These are phyloP conservation scores for Bimastos eiseni DNA, from an alignment of 2,888 invertebrate genomes.

Conservation along the genomic window DNA sequence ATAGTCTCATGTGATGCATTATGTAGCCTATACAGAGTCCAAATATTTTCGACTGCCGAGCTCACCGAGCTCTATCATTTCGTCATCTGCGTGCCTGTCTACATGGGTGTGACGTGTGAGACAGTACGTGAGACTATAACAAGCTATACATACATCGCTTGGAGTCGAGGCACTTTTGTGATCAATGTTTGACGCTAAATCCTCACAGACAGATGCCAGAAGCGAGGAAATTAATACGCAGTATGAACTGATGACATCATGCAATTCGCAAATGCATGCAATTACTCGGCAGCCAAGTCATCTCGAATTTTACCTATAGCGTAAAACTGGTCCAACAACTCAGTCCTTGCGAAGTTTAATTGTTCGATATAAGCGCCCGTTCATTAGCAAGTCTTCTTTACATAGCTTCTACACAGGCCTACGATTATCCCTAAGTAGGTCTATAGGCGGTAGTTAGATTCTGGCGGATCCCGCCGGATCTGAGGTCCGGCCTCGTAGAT, in stretches of 20 bases:
- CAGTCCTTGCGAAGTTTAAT: background rate
- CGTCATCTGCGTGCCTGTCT: background rate
- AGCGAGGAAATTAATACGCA: background rate
- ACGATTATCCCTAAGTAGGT: background rate
- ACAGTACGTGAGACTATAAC: too few relatives aligned
- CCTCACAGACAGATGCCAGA: background rate
- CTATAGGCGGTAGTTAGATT: too few relatives aligned
- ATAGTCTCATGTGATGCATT: too few relatives aligned
- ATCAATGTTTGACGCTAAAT: background rate
- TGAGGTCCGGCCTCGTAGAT: too few relatives aligned
- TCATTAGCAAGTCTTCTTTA: background rate
- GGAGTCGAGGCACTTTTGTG: too few relatives aligned
- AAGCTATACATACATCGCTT: too few relatives aligned
- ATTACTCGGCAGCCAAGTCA: background rate
- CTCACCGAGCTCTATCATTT: background rate
- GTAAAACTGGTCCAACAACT: background rate
- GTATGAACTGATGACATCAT: background rate
- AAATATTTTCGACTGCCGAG: background rate
- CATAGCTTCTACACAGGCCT: background rate
- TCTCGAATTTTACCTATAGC: background rate
- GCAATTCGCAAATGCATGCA: background rate
- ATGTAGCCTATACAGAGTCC: background rate
- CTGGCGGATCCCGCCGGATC: too few relatives aligned
- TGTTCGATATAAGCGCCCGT: background rate
- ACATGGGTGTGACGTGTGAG: background rate